phyloP scores from a whole-genome alignment of 2,113 vertebrate genomes.

The Xerus inauris region DNA sequence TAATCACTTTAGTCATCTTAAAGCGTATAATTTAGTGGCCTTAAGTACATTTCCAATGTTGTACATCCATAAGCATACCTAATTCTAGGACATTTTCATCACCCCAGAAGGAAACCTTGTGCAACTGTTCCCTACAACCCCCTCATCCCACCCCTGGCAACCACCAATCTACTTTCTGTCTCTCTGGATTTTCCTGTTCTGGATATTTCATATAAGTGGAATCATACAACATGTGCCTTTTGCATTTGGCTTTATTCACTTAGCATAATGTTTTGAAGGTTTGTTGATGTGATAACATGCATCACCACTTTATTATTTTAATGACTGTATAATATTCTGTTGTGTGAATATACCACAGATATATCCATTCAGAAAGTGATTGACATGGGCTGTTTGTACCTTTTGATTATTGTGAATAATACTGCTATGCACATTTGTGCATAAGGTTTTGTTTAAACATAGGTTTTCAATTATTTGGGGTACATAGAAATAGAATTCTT shows the following conservation, averaged over 20 bases:
- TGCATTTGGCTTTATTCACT: background rate
- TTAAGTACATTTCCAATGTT: background rate
- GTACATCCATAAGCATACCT: background rate
- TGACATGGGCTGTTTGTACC: background rate
- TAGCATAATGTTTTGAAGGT: background rate
- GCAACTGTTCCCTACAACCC: background rate
- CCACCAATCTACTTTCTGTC: background rate
- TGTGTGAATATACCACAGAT: background rate
- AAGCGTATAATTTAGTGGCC: background rate
- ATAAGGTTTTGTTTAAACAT: background rate
- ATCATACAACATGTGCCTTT: background rate
- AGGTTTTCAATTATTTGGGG: background rate
- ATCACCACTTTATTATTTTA: background rate
- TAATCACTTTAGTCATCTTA: conserved; percentile 17
- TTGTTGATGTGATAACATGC: background rate
- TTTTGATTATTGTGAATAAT: conserved; percentile 3
- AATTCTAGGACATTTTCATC: background rate
- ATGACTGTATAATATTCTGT: background rate
- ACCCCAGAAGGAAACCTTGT: background rate
- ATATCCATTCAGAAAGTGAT: background rate
- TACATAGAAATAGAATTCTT: background rate
- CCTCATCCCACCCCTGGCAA: background rate
- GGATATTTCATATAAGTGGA: background rate
- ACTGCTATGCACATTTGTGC: background rate
- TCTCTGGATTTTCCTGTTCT: background rate